phyloP scores from a whole-genome alignment of 2,113 vertebrate species.

The Onychorhynchus coronatus region DNA sequence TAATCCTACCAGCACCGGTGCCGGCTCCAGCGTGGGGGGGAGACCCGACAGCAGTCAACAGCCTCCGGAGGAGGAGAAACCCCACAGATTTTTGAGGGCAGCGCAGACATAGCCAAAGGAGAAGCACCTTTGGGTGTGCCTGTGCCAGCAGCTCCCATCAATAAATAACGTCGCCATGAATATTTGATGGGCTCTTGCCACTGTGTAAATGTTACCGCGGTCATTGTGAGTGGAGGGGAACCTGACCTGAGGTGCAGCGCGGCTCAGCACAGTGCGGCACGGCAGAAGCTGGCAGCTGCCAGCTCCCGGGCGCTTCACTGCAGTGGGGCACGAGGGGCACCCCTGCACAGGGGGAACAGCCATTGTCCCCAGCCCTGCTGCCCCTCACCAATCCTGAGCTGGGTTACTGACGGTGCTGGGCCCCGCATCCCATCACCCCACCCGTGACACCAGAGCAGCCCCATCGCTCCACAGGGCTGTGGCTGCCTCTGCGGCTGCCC shows the following conservation, averaged over 20 bases:
- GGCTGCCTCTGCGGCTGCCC: accelerated
- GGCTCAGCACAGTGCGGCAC: not conserved
- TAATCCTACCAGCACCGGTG: not conserved
- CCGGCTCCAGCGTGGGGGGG: accelerated
- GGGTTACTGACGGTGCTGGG: not conserved
- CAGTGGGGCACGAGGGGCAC: not conserved
- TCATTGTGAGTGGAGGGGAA: not conserved
- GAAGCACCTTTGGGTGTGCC: not conserved
- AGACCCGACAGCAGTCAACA: not conserved
- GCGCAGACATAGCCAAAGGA: accelerated
- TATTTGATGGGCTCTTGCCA: slow-evolving; percentile 6
- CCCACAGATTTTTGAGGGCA: not conserved
- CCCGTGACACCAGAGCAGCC: accelerated
- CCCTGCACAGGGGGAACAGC: not conserved
- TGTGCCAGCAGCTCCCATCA: not conserved
- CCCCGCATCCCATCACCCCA: not conserved
- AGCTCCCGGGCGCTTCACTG: not conserved
- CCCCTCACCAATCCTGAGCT: not conserved
- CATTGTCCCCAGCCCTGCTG: not conserved
- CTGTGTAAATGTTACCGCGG: slow-evolving; percentile 22
- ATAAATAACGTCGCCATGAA: slow-evolving; percentile 17
- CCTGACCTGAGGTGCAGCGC: not conserved
- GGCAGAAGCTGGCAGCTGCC: not conserved
- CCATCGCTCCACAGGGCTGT: accelerated
- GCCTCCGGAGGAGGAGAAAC: not conserved